Conservation (phyloP, 2,797 vertebrate genomes). For the Sebastes minor region DNA sequence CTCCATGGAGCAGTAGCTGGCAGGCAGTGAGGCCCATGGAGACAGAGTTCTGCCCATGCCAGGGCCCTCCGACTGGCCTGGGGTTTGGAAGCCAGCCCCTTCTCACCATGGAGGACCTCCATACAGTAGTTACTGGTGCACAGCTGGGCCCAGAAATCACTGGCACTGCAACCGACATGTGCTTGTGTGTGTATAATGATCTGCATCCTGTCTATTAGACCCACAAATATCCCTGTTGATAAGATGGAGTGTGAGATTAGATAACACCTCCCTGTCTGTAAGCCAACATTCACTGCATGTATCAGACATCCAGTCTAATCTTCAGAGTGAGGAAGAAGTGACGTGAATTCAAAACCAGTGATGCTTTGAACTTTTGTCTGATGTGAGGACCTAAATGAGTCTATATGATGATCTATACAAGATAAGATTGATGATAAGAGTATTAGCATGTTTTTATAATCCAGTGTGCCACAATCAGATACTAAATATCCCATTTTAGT, state of each 20-base stretch:
- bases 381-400: neutral
- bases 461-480: neutral
- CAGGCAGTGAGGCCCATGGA: constrained; percentile 51
- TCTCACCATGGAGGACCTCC: constrained; percentile 42
- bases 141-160: constrained; percentile 46
- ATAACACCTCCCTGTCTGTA: constrained; percentile 8
- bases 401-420: neutral
- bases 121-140: constrained; percentile 42
- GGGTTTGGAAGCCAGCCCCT: constrained; percentile 60
- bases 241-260: constrained; percentile 31
- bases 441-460: neutral
- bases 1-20: constrained; percentile 57
- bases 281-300: neutral
- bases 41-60: constrained; percentile 70
- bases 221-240: constrained; percentile 7
- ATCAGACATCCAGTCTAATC: neutral
- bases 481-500: neutral
- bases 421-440: neutral
- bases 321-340: neutral
- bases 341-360: neutral
- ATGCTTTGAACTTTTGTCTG: neutral
- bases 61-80: constrained; percentile 49
- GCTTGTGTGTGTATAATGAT: constrained; percentile 28
- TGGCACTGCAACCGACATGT: constrained; percentile 20
- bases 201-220: constrained; percentile 11